A percentile compares a stretch with the other conserved stretches of the same genome.
phyloP scores from a whole-genome alignment of 2,113 vertebrate species.

The Alaudala cheleensis region DNA sequence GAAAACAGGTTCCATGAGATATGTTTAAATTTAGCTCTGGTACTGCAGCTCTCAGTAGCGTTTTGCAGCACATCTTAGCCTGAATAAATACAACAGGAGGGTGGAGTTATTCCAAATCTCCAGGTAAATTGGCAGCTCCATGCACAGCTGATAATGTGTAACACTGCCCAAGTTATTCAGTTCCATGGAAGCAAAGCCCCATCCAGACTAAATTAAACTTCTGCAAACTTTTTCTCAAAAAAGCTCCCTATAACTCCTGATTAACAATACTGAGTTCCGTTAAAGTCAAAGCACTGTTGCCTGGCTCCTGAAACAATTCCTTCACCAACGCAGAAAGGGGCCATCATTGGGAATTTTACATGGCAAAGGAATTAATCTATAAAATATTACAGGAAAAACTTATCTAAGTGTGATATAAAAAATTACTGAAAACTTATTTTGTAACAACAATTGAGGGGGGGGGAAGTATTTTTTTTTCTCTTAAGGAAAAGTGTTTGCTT shows the following conservation, averaged over 20 bases:
- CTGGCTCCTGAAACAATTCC: background rate
- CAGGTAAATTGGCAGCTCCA: background rate
- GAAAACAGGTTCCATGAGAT: background rate
- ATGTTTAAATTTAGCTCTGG: background rate
- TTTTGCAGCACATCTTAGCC: background rate
- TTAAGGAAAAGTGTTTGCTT: background rate
- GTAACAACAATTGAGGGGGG: background rate
- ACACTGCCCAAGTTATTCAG: background rate
- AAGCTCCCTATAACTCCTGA: background rate
- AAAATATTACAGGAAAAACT: background rate
- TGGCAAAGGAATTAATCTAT: background rate
- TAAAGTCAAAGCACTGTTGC: background rate
- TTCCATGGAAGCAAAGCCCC: background rate
- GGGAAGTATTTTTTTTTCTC: background rate
- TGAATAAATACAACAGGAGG: background rate
- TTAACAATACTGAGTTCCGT: background rate
- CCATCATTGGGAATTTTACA: background rate
- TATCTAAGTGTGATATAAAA: background rate
- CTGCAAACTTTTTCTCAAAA: background rate
- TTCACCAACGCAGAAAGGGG: background rate
- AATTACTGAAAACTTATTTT: background rate
- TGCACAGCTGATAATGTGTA: background rate
- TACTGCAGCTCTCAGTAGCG: background rate
- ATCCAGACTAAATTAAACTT: background rate
- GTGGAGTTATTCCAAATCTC: background rate